Conservation (phyloP, 2,888 invertebrate genomes). For the Drosophila barbarae region DNA sequence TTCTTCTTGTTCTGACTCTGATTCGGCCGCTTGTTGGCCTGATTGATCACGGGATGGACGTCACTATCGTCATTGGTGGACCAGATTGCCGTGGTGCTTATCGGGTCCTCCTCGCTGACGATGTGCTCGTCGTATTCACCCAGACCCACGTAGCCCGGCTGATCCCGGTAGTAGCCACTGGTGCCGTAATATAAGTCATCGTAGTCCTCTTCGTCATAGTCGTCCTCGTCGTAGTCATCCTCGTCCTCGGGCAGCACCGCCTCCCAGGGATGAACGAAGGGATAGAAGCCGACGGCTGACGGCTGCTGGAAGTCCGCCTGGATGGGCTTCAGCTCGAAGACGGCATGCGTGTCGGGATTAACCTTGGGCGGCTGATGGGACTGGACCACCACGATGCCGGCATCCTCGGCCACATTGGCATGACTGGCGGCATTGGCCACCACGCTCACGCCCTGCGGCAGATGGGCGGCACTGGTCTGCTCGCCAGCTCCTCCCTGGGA, state of each 20-base stretch:
- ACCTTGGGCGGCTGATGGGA: slow-evolving; percentile 71
- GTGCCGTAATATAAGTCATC: slow-evolving; percentile 42
- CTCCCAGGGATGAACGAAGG: slow-evolving; percentile 40
- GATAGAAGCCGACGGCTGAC: slow-evolving; percentile 12
- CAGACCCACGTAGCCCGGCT: slow-evolving; percentile 32
- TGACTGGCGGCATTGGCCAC: slow-evolving; percentile 49
- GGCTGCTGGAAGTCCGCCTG: slow-evolving; percentile 14
- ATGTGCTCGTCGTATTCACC: slow-evolving; percentile 49
- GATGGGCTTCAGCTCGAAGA: slow-evolving; percentile 71
- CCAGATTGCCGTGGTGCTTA: slow-evolving; percentile 62
- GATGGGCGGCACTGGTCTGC: slow-evolving; percentile 19
- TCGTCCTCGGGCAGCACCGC: slow-evolving; percentile 1
- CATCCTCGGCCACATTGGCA: slow-evolving; percentile 57
- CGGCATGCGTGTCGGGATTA: slow-evolving; percentile 74
- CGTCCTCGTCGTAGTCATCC: slow-evolving; percentile 24
- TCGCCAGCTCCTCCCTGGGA: not conserved
- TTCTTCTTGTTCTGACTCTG: slow-evolving; percentile 11
- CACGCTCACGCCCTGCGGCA: slow-evolving; percentile 56
- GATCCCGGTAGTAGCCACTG: slow-evolving; percentile 18
- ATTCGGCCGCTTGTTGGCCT: slow-evolving; percentile 35
- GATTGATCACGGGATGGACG: slow-evolving; percentile 47
- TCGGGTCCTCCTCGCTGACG: slow-evolving; percentile 51
- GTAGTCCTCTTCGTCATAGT: slow-evolving; percentile 36
- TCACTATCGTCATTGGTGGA: slow-evolving; percentile 55
- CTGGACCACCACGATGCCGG: slow-evolving; percentile 67